Percentiles rank a stretch among this genome's conserved stretches.
These are phyloP conservation scores for Oscarella lobularis DNA, from an alignment of 37 sponge, comb jelly and placozoan genomes.

Conservation along the genomic window DNA sequence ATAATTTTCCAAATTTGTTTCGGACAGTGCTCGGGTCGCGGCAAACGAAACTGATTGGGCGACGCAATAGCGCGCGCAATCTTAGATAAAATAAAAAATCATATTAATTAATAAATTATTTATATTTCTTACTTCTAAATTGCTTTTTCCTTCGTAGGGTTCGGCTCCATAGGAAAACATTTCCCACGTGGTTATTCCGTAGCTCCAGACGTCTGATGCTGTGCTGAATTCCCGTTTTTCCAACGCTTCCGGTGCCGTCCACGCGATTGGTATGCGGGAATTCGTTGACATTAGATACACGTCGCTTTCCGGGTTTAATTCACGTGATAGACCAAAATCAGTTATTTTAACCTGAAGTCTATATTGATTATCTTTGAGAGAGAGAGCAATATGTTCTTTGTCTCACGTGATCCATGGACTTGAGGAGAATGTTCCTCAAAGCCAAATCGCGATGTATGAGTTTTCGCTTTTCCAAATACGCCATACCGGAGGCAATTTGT, in stretches of 20 bases:
- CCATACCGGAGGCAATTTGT: not conserved
- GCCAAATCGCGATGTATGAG: not conserved
- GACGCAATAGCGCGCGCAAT: not conserved
- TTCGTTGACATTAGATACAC: not conserved
- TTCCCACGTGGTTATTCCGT: not conserved
- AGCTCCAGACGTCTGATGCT: conserved; percentile 1
- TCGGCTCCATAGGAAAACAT: not conserved
- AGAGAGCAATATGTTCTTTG: no score
- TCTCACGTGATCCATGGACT: not conserved
- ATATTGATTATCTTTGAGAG: no score
- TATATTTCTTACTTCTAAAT: no score
- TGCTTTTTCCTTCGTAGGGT: not conserved
- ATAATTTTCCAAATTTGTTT: not conserved
- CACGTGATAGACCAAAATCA: not conserved
- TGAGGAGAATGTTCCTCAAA: not conserved
- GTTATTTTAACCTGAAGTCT: not conserved
- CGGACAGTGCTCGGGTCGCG: not conserved
- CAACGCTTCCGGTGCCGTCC: not conserved
- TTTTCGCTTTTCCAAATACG: not conserved
- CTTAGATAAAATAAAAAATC: not conserved
- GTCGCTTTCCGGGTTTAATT: not conserved
- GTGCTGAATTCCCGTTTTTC: not conserved
- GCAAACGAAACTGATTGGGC: not conserved
- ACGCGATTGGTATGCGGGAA: not conserved
- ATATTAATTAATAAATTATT: no score